phyloP scores from a whole-genome alignment of 1,140 invertebrate genomes.

The Samia ricini region DNA sequence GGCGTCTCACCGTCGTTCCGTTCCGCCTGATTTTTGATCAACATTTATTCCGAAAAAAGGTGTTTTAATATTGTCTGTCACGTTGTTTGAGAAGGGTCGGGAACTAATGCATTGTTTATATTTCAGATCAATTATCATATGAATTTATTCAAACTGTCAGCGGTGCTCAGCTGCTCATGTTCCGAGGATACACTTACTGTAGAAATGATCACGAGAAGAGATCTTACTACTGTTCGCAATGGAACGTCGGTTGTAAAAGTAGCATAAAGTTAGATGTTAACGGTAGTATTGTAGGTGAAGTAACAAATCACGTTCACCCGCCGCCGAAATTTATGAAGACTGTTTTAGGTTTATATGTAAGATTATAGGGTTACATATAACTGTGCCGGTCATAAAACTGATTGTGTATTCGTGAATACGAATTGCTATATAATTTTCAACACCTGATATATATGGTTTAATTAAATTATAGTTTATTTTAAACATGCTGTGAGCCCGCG shows the following conservation, averaged over 20 bases:
- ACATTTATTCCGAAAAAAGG: no score
- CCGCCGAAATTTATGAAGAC: background rate
- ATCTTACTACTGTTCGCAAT: constrained; percentile 50
- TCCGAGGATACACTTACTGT: constrained; percentile 22
- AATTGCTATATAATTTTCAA: no score
- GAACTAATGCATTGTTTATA: background rate
- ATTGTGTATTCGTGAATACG: no score
- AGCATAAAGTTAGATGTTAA: constrained; percentile 23
- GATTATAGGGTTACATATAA: no score
- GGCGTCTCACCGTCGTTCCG: no score
- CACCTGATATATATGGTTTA: no score
- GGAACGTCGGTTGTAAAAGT: constrained; percentile 42
- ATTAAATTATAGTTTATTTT: no score
- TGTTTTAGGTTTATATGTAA: background rate
- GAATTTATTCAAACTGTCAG: constrained; percentile 24
- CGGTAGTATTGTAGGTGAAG: background rate
- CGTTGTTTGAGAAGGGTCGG: background rate
- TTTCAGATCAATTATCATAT: background rate
- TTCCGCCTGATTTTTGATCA: no score
- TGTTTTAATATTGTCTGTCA: no score
- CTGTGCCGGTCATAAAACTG: no score
- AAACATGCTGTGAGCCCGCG: no score
- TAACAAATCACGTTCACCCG: background rate
- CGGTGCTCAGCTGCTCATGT: constrained; percentile 24
- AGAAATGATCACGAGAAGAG: constrained; percentile 10